Evolutionary conservation across 2,797 vertebrate species (phyloP).

Genomic region (Dromococcyx pavoninus): DNA sequence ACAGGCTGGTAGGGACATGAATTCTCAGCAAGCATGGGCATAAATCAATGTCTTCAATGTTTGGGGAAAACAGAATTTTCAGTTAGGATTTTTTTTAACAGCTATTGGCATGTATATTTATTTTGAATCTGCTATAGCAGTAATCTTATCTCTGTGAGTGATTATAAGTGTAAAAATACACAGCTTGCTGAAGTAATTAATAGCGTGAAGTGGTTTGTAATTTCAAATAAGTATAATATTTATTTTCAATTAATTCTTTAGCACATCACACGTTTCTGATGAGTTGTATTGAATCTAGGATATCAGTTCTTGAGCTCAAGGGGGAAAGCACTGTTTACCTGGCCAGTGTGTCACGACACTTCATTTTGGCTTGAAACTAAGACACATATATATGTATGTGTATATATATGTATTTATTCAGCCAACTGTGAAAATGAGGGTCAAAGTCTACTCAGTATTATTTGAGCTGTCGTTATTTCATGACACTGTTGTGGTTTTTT

Average conservation of each 20-base stretch:
- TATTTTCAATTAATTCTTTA: conserved; percentile 45
- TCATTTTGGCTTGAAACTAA: background rate
- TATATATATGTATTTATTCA: background rate
- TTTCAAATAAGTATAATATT: conserved; percentile 49
- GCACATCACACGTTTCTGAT: background rate
- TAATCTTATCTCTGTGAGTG: conserved; percentile 21
- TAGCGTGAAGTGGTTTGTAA: conserved; percentile 56
- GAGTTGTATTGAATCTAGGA: background rate
- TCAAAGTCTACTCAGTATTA: background rate
- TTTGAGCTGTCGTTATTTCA: background rate
- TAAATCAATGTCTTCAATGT: background rate
- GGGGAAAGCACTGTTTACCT: background rate
- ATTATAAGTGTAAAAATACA: conserved; percentile 51
- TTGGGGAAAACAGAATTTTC: background rate
- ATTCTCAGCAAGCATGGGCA: background rate
- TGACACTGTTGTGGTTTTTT: background rate
- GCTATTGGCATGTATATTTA: conserved; percentile 16
- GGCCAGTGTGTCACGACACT: background rate
- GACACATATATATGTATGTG: background rate
- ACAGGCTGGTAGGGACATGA: background rate
- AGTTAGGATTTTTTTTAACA: background rate
- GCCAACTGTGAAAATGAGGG: background rate
- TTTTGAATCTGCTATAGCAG: conserved; percentile 16
- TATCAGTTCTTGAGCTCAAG: background rate
- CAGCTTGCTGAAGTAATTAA: conserved; percentile 50